Evolutionary conservation across 2,888 invertebrate species (phyloP), one percentile per base, ranked within the genome.

Genomic region (Ryuthela nishihirai): DNA sequence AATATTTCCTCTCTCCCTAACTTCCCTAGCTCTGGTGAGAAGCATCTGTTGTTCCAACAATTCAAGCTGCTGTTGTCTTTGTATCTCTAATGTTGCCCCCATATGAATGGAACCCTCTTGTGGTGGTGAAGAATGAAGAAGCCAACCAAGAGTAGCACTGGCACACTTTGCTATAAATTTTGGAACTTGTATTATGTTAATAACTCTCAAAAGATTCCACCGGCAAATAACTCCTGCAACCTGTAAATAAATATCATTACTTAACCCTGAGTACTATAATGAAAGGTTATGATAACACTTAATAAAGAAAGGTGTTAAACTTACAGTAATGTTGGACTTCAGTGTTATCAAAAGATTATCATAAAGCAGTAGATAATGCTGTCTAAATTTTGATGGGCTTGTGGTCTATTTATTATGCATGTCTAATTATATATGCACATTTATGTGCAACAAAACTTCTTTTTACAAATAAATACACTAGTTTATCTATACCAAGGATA

Each of bases 21-120:
- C 49, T 26, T 71, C 70, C 18, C 71, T 59, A 3, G 70, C 69
- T 36, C 72, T 65, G 24, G 68, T 67, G 25, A 72, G 58, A 42
- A 72, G 64, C 70, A 77, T 71, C 67, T 79, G 78, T 61, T 78
- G 78, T 66, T 79, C 79, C 62, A 77, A 67, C 40, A 72, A 65
- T 55, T 79, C 79, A 48, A 77, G 68, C 49, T 76, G 75, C 63
- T 79, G 77, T 58, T 76, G 74, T 18, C 78, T 69, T 68, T 79
- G 79, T 7, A 78, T 69, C 65, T 79, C 79, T 43, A 78, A 65
- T 2, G 79, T 79, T 9, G 79, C 79, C 15, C 79, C 79, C 70
- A 77, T 75, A 12, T 74, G 75, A 9, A 66, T 46, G n/a, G 53
- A 42, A 12, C 71, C 67, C 24, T 73, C 70, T 25, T 70, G 69